Conservation (phyloP, 2,797 vertebrate genomes). For the Schizothorax lantsangensis region DNA sequence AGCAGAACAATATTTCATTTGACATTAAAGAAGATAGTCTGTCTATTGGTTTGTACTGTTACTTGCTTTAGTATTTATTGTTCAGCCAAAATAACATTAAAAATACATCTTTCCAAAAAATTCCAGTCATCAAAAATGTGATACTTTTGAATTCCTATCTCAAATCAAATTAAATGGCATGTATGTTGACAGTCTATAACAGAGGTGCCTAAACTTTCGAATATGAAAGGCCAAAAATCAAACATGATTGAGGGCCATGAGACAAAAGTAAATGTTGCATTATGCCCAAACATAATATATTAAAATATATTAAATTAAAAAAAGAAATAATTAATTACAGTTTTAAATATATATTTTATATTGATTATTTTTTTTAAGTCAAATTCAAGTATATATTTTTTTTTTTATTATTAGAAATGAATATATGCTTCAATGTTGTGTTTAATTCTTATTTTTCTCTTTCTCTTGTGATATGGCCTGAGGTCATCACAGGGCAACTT, state of each 20-base stretch:
- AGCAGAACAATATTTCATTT: no score
- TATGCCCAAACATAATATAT: background rate
- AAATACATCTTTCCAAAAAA: no score
- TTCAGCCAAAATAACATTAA: background rate
- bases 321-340: no score
- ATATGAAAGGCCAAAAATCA: background rate
- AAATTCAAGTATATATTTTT: no score
- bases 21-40: no score
- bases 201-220: background rate
- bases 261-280: background rate
- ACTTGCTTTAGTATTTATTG: background rate
- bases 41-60: no score
- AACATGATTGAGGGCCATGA: background rate
- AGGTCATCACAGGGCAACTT: background rate
- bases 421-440: no score
- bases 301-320: no score
- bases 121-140: background rate
- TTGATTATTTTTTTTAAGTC: no score
- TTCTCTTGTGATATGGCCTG: background rate
- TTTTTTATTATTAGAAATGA: no score
- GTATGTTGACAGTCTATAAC: background rate
- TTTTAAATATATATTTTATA: no score
- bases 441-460: background rate
- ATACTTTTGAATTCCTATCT: background rate
- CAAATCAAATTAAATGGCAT: background rate